Conservation (phyloP, 2,888 invertebrate species). For the Lymantria monacha region DNA sequence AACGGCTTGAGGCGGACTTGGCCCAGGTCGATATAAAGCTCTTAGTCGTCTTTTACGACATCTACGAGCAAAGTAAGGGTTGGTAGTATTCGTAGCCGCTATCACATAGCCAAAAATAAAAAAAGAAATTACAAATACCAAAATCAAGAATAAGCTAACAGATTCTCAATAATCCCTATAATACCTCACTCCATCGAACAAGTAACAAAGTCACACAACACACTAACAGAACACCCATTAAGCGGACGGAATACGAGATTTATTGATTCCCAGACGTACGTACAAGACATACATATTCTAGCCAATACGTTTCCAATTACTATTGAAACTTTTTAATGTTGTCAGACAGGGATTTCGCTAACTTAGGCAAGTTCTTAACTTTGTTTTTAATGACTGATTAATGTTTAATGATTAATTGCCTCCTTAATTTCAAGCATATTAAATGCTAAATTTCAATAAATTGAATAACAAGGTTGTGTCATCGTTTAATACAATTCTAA, state of each 20-base stretch:
- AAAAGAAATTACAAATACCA: too few species aligned
- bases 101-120: too few species aligned
- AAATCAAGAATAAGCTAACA: too few species aligned
- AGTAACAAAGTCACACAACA: constrained; percentile 32
- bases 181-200: constrained; percentile 9
- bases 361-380: constrained; percentile 21
- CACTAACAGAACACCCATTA: constrained; percentile 21
- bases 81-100: too few species aligned
- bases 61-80: too few species aligned
- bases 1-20: too few species aligned
- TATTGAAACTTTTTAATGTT: constrained; percentile 30
- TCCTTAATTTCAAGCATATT: too few species aligned
- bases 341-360: constrained; percentile 18
- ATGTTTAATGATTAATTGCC: constrained; percentile 13
- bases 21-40: too few species aligned
- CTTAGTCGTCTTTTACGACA: too few species aligned
- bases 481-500: too few species aligned
- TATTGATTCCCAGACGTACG: constrained; percentile 33
- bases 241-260: constrained; percentile 35
- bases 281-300: constrained; percentile 12
- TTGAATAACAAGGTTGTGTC: too few species aligned
- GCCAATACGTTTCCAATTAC: constrained; percentile 49
- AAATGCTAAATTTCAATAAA: too few species aligned
- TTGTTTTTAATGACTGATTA: constrained; percentile 27
- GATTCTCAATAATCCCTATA: constrained; percentile 1